Conservation (phyloP, 2,113 vertebrate genomes). For the Otis tarda region DNA sequence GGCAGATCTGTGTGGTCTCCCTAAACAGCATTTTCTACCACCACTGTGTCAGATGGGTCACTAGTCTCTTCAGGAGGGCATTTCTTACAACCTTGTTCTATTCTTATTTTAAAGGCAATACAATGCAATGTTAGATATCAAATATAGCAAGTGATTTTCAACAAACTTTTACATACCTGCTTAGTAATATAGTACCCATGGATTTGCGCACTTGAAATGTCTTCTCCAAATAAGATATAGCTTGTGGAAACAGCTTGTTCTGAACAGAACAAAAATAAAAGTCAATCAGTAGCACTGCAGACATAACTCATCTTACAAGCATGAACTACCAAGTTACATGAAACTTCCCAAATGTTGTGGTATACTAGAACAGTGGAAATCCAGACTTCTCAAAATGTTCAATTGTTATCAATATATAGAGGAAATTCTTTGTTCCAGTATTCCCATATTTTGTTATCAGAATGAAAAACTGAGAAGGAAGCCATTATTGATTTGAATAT, state of each 20-base stretch:
- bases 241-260: conserved; percentile 95
- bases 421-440: neutral
- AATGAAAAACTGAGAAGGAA: neutral
- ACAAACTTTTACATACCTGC: conserved; percentile 79
- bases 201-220: conserved; percentile 88
- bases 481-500: fast-evolving
- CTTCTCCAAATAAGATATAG: conserved; percentile 91
- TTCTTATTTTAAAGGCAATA: neutral
- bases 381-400: neutral
- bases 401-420: neutral
- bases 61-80: neutral
- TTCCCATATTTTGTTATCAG: neutral
- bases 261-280: conserved; percentile 54
- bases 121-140: neutral
- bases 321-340: neutral
- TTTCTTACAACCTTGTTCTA: neutral
- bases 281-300: neutral
- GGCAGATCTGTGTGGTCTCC: neutral
- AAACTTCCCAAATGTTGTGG: neutral
- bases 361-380: neutral
- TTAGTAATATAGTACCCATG: conserved; percentile 86
- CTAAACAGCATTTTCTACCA: neutral
- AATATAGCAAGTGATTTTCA: neutral
- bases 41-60: neutral
- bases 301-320: neutral